Conservation (phyloP, 2,797 vertebrate species). For the Tangara arthus region DNA sequence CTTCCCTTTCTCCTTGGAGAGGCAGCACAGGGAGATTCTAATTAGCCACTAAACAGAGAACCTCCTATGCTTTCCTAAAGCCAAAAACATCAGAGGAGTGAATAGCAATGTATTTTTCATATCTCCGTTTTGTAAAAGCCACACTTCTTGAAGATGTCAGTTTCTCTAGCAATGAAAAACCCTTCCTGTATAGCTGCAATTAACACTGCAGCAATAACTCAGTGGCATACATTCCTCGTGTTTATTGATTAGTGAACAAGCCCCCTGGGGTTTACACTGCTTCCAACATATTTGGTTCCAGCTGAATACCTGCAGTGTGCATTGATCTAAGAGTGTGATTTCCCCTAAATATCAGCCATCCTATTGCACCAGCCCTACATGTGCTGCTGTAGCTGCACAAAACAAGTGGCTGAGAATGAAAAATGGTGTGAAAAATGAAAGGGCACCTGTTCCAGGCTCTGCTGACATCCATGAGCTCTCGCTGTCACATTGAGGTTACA, state of each 20-base stretch:
- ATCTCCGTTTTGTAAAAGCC: neutral
- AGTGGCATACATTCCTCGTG: conserved; percentile 38
- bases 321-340: conserved; percentile 65
- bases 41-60: neutral
- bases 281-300: conserved; percentile 65
- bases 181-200: conserved; percentile 5
- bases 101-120: neutral
- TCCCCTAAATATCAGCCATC: conserved; percentile 57
- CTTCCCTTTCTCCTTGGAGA: neutral
- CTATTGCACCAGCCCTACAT: neutral
- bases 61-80: neutral
- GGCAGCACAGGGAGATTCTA: neutral
- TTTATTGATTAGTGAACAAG: conserved; percentile 63
- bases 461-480: neutral
- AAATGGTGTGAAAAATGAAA: conserved; percentile 34
- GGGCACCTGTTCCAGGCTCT: conserved; percentile 13
- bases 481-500: conserved; percentile 16
- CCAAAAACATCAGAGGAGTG: neutral
- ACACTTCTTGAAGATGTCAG: neutral
- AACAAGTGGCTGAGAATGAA: conserved; percentile 27
- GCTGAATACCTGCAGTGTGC: conserved; percentile 69
- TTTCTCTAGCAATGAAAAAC: neutral
- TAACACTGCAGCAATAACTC: conserved; percentile 53
- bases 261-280: conserved; percentile 47
- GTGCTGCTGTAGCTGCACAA: neutral